Percentiles rank a stretch among this genome's conserved stretches.
These are phyloP conservation scores for Eupithecia centaureata DNA, from an alignment of 2,888 invertebrate species.

Conservation along the genomic window DNA sequence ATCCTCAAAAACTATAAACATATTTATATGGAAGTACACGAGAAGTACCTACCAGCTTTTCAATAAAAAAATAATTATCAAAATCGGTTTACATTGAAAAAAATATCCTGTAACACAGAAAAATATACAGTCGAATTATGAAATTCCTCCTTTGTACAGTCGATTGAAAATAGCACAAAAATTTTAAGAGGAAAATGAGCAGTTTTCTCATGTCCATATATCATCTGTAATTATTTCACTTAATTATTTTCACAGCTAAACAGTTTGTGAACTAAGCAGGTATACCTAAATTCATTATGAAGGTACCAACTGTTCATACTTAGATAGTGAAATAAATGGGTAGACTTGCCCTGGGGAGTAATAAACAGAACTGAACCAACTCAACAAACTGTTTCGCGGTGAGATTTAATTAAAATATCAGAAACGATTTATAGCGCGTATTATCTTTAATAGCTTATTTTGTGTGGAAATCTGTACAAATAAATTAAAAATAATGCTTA, in stretches of 20 bases:
- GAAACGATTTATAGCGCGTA: constrained; percentile 6
- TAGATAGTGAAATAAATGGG: constrained; percentile 2
- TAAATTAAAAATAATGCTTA: neutral
- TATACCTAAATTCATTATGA: neutral
- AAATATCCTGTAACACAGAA: too few relatives aligned
- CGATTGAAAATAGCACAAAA: too few relatives aligned
- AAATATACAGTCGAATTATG: too few relatives aligned
- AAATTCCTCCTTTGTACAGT: too few relatives aligned
- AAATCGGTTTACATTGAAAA: too few relatives aligned
- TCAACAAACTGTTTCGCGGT: neutral
- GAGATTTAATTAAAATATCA: constrained; percentile 11
- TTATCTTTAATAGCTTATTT: neutral
- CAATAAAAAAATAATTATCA: too few relatives aligned
- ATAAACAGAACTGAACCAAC: constrained; percentile 2
- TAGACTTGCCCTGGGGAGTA: constrained; percentile 6
- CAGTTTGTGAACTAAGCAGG: neutral
- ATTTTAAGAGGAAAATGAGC: neutral
- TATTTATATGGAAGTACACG: too few relatives aligned
- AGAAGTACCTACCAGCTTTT: too few relatives aligned
- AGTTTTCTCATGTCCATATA: neutral
- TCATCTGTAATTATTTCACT: neutral
- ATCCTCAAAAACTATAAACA: too few relatives aligned
- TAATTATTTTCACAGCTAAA: neutral
- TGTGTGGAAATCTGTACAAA: neutral
- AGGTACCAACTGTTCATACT: constrained; percentile 2